Evolutionary conservation across 2,797 vertebrate species (phyloP).

Genomic region (Betta splendens): DNA sequence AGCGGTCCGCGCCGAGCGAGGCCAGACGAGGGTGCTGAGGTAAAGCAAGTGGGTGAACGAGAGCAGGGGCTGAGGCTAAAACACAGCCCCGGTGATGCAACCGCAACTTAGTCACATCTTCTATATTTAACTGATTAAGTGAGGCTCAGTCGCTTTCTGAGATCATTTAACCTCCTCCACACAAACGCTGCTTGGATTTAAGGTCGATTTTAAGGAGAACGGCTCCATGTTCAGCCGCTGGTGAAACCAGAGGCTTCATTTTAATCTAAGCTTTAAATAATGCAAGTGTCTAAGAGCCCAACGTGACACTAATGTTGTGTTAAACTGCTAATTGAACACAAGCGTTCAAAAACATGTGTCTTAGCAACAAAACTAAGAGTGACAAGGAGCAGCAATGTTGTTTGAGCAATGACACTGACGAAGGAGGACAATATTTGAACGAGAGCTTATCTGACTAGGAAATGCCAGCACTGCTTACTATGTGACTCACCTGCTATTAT

Average conservation of each 20-base stretch:
- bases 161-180: not conserved
- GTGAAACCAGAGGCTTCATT: constrained; percentile 15
- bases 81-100: not conserved
- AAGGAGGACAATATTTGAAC: not conserved
- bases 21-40: constrained; percentile 63
- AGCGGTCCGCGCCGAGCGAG: constrained; percentile 28
- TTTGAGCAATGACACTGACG: not conserved
- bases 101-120: not conserved
- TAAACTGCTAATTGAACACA: not conserved
- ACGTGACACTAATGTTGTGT: too few species aligned
- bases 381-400: constrained; percentile 1
- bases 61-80: constrained; percentile 5
- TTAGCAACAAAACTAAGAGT: constrained; percentile 3
- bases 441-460: not conserved
- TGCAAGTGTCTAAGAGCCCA: too few species aligned
- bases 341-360: not conserved
- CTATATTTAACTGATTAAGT: not conserved
- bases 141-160: not conserved
- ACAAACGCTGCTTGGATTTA: not conserved
- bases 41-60: constrained; percentile 35
- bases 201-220: too few species aligned
- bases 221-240: too few species aligned
- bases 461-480: not conserved
- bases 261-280: constrained; percentile 26
- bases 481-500: not conserved